These are phyloP conservation scores for Cuculus canorus DNA, from an alignment of 2,797 vertebrate genomes.

Conservation along the genomic window DNA sequence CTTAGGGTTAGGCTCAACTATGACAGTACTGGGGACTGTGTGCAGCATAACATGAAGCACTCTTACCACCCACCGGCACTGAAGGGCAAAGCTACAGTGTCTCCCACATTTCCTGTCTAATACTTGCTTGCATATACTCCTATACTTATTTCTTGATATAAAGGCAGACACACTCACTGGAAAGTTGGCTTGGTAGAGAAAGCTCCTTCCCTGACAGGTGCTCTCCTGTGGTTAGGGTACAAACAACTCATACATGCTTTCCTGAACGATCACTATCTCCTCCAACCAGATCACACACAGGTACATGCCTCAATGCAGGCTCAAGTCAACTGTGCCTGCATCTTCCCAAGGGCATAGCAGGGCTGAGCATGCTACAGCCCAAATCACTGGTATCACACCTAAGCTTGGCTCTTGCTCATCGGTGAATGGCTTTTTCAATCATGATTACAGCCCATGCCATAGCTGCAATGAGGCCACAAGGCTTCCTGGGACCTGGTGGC, in stretches of 20 bases:
- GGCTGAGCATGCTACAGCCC: background rate
- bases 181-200: background rate
- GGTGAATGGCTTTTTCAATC: background rate
- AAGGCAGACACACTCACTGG: background rate
- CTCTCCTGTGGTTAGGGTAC: background rate
- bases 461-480: rapidly evolving
- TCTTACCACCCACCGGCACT: background rate
- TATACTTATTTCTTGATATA: background rate
- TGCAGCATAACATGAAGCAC: background rate
- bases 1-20: background rate
- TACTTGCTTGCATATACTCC: background rate
- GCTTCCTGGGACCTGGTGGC: background rate
- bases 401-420: background rate
- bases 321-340: rapidly evolving
- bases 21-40: background rate
- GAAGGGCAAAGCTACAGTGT: background rate
- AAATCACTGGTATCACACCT: background rate
- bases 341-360: background rate
- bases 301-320: background rate
- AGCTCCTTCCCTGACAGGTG: background rate
- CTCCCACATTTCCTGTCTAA: background rate
- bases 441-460: background rate
- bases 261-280: background rate
- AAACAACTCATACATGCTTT: background rate
- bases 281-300: background rate